Percentiles rank a stretch among this genome's conserved stretches.
These are phyloP conservation scores for Tachina fera DNA, from an alignment of 2,888 invertebrate genomes.

Conservation along the genomic window DNA sequence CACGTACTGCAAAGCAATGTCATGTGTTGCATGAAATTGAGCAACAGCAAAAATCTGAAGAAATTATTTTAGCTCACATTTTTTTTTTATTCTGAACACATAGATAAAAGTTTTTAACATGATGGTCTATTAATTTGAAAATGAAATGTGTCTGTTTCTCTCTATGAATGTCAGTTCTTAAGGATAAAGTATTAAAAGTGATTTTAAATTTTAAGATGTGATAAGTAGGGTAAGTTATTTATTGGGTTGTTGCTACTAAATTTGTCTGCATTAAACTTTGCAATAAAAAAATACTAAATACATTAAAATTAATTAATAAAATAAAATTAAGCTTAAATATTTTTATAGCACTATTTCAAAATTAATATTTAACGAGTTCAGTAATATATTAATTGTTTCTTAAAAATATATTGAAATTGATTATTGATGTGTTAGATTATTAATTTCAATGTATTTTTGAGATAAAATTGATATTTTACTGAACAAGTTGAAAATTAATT, in stretches of 20 bases:
- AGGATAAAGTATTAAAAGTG: slow-evolving; percentile 38
- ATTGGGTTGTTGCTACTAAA: not conserved
- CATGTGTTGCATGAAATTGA: slow-evolving; percentile 69
- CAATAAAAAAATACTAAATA: too few species aligned
- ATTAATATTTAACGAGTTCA: too few species aligned
- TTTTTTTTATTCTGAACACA: slow-evolving; percentile 32
- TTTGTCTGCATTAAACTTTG: too few species aligned
- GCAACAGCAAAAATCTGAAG: slow-evolving; percentile 48
- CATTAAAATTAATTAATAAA: too few species aligned
- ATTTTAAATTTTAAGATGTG: slow-evolving; percentile 26
- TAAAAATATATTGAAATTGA: too few species aligned
- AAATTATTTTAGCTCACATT: slow-evolving; percentile 42
- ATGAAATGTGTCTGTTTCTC: slow-evolving; percentile 33
- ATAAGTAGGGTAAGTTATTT: slow-evolving; percentile 19
- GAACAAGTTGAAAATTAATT: too few species aligned
- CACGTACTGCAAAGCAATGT: slow-evolving; percentile 61
- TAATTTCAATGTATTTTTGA: too few species aligned
- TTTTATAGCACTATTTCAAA: too few species aligned
- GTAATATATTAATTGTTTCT: too few species aligned
- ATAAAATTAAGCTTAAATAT: too few species aligned
- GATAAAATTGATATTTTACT: too few species aligned
- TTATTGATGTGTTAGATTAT: too few species aligned
- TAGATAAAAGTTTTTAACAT: slow-evolving; percentile 20
- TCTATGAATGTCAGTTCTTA: slow-evolving; percentile 28
- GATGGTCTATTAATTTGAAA: slow-evolving; percentile 55